Conservation (phyloP, 2,888 invertebrate genomes). For the Idaea straminata region DNA sequence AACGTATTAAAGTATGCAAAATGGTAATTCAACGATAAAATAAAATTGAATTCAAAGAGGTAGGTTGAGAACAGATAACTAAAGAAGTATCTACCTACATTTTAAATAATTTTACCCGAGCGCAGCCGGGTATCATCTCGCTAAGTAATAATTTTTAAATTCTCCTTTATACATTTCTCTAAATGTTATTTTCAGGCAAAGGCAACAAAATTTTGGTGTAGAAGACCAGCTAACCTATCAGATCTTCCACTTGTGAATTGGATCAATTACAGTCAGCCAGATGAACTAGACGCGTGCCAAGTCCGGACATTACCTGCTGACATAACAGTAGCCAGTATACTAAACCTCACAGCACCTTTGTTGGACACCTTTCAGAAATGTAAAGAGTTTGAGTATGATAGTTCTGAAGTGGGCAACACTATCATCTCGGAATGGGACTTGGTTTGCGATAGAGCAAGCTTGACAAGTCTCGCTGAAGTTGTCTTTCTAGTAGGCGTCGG, state of each 20-base stretch:
- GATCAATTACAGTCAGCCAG: conserved; percentile 84
- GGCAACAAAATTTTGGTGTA: conserved; percentile 85
- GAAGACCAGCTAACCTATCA: conserved; percentile 78
- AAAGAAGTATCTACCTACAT: no score
- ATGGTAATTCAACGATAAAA: no score
- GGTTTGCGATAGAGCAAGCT: conserved; percentile 85
- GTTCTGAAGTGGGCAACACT: conserved; percentile 80
- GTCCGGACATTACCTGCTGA: conserved; percentile 68
- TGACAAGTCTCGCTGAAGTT: conserved; percentile 87
- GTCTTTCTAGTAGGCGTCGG: conserved; percentile 89
- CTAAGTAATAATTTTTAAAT: no score
- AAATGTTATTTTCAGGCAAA: conserved; percentile 70
- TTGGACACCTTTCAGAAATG: conserved; percentile 73
- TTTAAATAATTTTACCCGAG: no score
- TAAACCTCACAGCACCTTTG: conserved; percentile 61
- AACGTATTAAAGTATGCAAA: no score
- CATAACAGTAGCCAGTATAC: conserved; percentile 58
- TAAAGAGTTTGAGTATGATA: conserved; percentile 82
- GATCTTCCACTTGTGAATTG: conserved; percentile 78
- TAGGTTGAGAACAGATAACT: no score
- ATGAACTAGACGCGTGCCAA: conserved; percentile 72
- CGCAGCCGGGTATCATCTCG: no score
- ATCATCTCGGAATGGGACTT: conserved; percentile 88
- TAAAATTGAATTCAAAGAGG: no score
- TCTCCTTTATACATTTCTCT: not conserved